phyloP scores from a whole-genome alignment of 2,113 vertebrate genomes.

The Notiomystis cincta region DNA sequence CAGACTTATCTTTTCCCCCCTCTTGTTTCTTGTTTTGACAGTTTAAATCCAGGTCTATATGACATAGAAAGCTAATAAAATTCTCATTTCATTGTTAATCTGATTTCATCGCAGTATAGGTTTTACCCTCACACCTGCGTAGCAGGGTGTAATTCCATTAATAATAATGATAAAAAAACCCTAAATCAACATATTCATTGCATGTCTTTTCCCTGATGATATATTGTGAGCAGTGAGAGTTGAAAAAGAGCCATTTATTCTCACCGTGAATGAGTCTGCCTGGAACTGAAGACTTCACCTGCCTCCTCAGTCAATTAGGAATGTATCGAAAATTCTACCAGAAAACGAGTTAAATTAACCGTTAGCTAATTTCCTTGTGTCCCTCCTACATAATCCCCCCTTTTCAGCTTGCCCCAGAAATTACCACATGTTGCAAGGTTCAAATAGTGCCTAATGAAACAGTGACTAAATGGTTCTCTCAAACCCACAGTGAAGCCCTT shows the following conservation, averaged over 20 bases:
- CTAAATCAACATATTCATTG: slow-evolving; percentile 96
- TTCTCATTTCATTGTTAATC: slow-evolving; percentile 81
- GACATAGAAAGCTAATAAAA: slow-evolving; percentile 73
- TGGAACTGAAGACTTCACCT: slow-evolving; percentile 96
- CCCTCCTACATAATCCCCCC: slow-evolving; percentile 92
- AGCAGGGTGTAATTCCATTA: slow-evolving; percentile 91
- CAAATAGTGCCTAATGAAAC: slow-evolving; percentile 98
- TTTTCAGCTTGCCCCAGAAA: slow-evolving; percentile 91
- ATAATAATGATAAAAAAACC: slow-evolving; percentile 76
- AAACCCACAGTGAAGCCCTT: slow-evolving; percentile 78
- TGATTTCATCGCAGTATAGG: slow-evolving; percentile 75
- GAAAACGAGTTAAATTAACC: slow-evolving; percentile 99
- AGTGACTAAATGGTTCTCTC: slow-evolving; percentile 90
- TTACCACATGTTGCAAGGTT: slow-evolving; percentile 98
- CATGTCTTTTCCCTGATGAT: slow-evolving; percentile 89
- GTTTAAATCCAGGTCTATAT: slow-evolving; percentile 71
- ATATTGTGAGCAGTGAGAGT: slow-evolving; percentile 87
- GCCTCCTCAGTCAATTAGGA: slow-evolving; percentile 99
- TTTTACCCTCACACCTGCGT: slow-evolving; percentile 89
- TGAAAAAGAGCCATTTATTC: slow-evolving; percentile 93
- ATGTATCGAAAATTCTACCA: slow-evolving; percentile 97
- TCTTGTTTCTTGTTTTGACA: slow-evolving; percentile 76
- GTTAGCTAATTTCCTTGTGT: slow-evolving; percentile 94
- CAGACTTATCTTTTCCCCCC: not conserved
- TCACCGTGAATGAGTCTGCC: slow-evolving; percentile 87